A percentile compares a stretch with the other conserved stretches of the same genome.
These are phyloP conservation scores for Teinopalpus imperialis DNA, from an alignment of 2,888 invertebrate species.

Conservation along the genomic window DNA sequence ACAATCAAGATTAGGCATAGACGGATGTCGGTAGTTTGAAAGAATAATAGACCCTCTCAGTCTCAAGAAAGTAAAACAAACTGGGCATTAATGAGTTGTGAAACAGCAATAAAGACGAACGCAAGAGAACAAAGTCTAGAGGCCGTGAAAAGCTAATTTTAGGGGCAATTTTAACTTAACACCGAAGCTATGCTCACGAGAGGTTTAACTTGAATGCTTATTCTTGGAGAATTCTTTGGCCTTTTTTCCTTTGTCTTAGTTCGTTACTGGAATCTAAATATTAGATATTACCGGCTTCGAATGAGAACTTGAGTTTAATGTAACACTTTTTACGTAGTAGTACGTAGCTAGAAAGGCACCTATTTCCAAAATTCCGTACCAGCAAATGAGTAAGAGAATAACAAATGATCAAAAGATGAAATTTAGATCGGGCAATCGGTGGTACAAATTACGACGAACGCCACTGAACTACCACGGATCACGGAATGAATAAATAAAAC, in stretches of 20 bases:
- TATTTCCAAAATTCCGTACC: too few relatives aligned
- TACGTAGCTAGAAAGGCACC: too few relatives aligned
- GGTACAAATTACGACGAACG: too few relatives aligned
- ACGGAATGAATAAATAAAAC: conserved; percentile 3
- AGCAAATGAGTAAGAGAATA: too few relatives aligned
- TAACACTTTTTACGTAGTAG: too few relatives aligned
- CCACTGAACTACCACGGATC: neutral
- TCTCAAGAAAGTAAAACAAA: conserved; percentile 24
- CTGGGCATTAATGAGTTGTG: conserved; percentile 26
- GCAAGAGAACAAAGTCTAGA: conserved; percentile 19
- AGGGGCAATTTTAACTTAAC: conserved; percentile 26
- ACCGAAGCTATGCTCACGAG: conserved; percentile 4
- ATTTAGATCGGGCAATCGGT: too few relatives aligned
- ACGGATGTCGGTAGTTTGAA: conserved; percentile 18
- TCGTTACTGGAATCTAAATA: neutral
- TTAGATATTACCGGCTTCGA: too few relatives aligned
- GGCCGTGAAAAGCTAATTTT: conserved; percentile 25
- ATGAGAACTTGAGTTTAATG: too few relatives aligned
- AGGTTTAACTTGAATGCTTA: conserved; percentile 19
- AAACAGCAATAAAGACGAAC: conserved; percentile 26
- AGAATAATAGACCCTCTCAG: conserved; percentile 24
- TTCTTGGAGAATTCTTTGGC: conserved; percentile 13
- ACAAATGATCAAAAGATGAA: too few relatives aligned
- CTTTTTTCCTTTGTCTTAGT: conserved; percentile 12
- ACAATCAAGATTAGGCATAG: conserved; percentile 22